These are phyloP conservation scores for Rutilus rutilus DNA, from an alignment of 2,113 vertebrate genomes.

Conservation along the genomic window DNA sequence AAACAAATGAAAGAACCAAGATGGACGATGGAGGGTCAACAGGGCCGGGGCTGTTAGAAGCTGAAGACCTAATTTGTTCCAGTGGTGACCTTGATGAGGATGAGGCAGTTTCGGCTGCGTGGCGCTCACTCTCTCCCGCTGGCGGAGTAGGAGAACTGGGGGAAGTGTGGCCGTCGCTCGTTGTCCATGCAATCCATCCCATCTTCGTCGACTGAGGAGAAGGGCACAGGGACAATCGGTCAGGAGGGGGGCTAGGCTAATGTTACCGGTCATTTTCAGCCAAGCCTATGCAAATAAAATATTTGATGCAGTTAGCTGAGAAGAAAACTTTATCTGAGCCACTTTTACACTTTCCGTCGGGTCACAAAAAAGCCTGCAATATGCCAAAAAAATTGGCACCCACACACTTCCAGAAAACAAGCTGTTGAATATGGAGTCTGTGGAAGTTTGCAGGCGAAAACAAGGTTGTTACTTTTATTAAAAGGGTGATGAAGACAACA, in stretches of 20 bases:
- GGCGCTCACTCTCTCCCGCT: slow-evolving; percentile 90
- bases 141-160: slow-evolving; percentile 98
- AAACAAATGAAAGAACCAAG: slow-evolving; percentile 62
- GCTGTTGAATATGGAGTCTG: slow-evolving; percentile 25
- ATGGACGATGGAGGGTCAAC: slow-evolving; percentile 58
- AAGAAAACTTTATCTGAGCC: slow-evolving; percentile 34
- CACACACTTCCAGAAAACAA: slow-evolving; percentile 45
- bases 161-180: slow-evolving; percentile 95
- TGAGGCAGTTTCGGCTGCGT: slow-evolving; percentile 69
- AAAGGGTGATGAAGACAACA: slow-evolving; percentile 7
- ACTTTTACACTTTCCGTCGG: slow-evolving; percentile 11
- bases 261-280: neutral
- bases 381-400: slow-evolving; percentile 45
- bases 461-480: slow-evolving; percentile 32
- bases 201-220: slow-evolving; percentile 90
- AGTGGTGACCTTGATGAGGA: slow-evolving; percentile 76
- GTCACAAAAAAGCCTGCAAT: slow-evolving; percentile 26
- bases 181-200: slow-evolving; percentile 97
- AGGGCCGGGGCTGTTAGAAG: slow-evolving; percentile 67
- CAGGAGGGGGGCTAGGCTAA: neutral
- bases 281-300: neutral
- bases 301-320: slow-evolving; percentile 9
- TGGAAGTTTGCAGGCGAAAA: slow-evolving; percentile 30
- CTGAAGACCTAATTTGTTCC: slow-evolving; percentile 70
- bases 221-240: slow-evolving; percentile 8